Base-by-base conservation (phyloP, 1,140 invertebrate genomes). In the Steinernema khuongi region DNA sequence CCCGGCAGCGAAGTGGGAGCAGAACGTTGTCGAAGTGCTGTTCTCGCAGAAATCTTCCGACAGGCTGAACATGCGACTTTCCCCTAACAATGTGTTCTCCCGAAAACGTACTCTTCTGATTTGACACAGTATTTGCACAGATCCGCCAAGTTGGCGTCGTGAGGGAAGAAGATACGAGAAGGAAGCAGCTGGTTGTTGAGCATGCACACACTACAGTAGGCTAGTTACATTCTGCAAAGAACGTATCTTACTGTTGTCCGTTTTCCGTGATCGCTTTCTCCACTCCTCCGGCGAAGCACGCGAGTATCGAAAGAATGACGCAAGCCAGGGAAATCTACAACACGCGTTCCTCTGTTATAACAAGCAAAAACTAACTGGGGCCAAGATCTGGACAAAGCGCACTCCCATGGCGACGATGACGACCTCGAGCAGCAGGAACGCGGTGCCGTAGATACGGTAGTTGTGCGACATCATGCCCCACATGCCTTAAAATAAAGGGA, bases 321-420 rank as follows among this genome's bases (percentile, higher is more conserved):
- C 82, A 85, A 67, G 75, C 72, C 26, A 83, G 74, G 14, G 82
- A 83, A 1, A 82, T 70, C 77, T 78, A 41, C 69, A 77, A 77
- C 74, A 44, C 30, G 32, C 22, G 28, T 70, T 70, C 17, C 18
- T 7, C 18, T 50, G 22, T 70, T 29, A 30, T 11, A 72, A 17
- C 26, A 70, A 11, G 4, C 19, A 72, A 26, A 69, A 2, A 66
- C 67, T 31, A 60, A 78, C 78, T 0, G 88, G 84, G 1, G 88
- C 88, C 73, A 89, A 85, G 79, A 87, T 87, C 82, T 87, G 88
- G 41, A 89, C 88, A 78, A 89, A 89, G 36, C 80, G 81, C 36
- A 89, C 87, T 1, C 88, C 88, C 44, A 89, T 83, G 73, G 88
- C 88, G 26, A 88, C 87, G 68, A 88, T 86, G 22, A 86, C 50